Percentiles rank a stretch among this genome's conserved stretches.
phyloP scores from a whole-genome alignment of 2,888 invertebrate genomes.

The Doris montereyensis region DNA sequence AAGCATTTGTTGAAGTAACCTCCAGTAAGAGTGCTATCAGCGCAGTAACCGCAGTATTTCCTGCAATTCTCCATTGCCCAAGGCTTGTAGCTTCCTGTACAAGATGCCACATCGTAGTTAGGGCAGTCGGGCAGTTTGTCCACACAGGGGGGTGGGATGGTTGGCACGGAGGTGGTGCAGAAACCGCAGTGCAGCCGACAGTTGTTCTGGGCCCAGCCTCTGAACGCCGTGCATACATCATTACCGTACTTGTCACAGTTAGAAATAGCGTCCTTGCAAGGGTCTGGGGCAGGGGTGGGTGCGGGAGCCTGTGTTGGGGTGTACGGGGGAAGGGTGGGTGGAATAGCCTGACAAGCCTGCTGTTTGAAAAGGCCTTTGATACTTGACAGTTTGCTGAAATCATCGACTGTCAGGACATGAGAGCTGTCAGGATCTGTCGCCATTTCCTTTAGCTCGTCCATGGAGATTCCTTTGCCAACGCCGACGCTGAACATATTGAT shows the following conservation, averaged over 20 bases:
- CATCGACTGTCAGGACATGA: conserved; percentile 57
- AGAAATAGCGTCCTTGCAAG: conserved; percentile 55
- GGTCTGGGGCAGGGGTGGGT: conserved; percentile 45
- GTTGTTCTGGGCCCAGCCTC: conserved; percentile 56
- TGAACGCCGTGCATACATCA: conserved; percentile 49
- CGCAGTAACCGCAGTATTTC: conserved; percentile 61
- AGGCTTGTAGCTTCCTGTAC: conserved; percentile 47
- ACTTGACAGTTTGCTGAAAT: conserved; percentile 55
- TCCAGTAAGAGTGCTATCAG: conserved; percentile 41
- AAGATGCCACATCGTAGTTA: conserved; percentile 49
- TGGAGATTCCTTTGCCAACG: conserved; percentile 51
- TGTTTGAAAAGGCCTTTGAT: conserved; percentile 56
- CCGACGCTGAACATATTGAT: conserved; percentile 60
- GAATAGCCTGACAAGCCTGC: conserved; percentile 45
- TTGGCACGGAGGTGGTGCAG: conserved; percentile 50
- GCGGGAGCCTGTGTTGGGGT: conserved; percentile 42
- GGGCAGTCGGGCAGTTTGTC: conserved; percentile 54
- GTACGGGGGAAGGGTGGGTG: conserved; percentile 48
- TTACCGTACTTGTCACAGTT: conserved; percentile 52
- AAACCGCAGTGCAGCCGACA: conserved; percentile 55
- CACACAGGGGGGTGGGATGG: conserved; percentile 54
- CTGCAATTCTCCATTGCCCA: conserved; percentile 62
- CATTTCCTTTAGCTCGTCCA: conserved; percentile 59
- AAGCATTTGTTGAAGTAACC: conserved; percentile 51
- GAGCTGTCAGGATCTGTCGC: conserved; percentile 60